Conservation (phyloP, 2,113 vertebrate genomes). For the Mormyrus iriodes region DNA sequence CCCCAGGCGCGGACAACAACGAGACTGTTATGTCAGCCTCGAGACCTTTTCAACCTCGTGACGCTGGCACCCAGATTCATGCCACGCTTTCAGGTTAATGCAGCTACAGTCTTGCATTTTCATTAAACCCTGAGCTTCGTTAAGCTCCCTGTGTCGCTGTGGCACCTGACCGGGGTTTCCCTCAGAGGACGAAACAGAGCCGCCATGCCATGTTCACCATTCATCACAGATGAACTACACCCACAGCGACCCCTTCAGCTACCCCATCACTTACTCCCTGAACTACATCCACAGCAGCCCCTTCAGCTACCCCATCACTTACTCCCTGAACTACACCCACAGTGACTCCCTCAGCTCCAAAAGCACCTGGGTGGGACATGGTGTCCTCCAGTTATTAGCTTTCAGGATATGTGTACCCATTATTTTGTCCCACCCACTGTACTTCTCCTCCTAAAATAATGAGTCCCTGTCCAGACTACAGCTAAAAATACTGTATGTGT, state of each 20-base stretch:
- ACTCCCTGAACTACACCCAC: background rate
- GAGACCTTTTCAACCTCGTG: background rate
- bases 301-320: background rate
- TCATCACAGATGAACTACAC: background rate
- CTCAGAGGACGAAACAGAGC: background rate
- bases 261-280: background rate
- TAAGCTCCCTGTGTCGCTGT: background rate
- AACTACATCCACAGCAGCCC: background rate
- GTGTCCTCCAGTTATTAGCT: background rate
- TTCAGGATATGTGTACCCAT: background rate
- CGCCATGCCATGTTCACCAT: background rate
- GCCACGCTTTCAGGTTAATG: background rate
- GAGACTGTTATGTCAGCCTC: constrained; percentile 2
- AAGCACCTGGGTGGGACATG: background rate
- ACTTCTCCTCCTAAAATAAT: background rate
- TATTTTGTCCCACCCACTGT: background rate
- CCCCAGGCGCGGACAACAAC: background rate
- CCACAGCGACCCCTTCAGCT: background rate
- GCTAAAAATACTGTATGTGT: constrained; percentile 4
- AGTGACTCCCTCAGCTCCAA: background rate
- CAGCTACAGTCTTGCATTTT: background rate
- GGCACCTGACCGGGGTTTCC: background rate
- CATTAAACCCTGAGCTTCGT: background rate
- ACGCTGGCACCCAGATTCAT: background rate
- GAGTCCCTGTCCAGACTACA: background rate